Evolutionary conservation across 2,113 vertebrate genomes (phyloP).

Genomic region (human (Homo sapiens)): GRCh38 chr22:37351501-37352000

Average conservation of each 20-base stretch:
- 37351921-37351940: accelerated
- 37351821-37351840: not conserved
- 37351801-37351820: not conserved
- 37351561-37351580: accelerated
- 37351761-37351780: accelerated
- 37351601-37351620: not conserved
- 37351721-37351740: not conserved
- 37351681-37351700: not conserved
- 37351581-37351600: not conserved
- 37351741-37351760: not conserved
- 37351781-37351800: accelerated
- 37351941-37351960: no score
- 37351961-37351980: not conserved
- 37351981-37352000: not conserved
- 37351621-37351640: not conserved
- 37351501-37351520: not conserved
- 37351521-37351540: not conserved
- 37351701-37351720: not conserved
- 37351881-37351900: not conserved
- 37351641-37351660: not conserved
- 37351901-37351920: accelerated
- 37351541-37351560: not conserved
- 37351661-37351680: not conserved
- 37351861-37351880: not conserved
- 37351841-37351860: not conserved